Evolutionary conservation across 2,888 invertebrate genomes (phyloP), one percentile per base, ranked within the genome.

Genomic region (Drosophila recens): DNA sequence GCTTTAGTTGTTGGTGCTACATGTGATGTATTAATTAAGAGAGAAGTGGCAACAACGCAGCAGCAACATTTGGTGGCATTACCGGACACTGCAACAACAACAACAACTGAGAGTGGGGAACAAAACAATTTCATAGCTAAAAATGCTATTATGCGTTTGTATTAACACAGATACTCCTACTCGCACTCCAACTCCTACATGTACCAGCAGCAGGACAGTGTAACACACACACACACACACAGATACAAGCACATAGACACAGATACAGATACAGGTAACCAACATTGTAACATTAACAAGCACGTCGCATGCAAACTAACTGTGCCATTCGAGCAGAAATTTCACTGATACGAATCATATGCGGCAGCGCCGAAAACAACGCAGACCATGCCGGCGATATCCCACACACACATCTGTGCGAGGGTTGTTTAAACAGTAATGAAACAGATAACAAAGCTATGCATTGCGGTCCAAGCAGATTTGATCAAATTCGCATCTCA

Each of bases 311-410:
- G 90, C 84, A 84, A 84, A 88, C 80, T 89, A 86, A 84, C 84
- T 68, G 80, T 73, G 59, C 87, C 89, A 86, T 83, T 90, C 74
- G 89, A 90, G 83, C 87, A 85, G 80, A 85, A 90, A 90, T 86
- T 82, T 86, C 89, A 79, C 78, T 86, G 84, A 90, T 90, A 85
- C 90, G 90, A 85, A 85, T 85, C 84, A 90, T 85, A 85, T 85
- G 85, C 78, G 76, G 78, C 88, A 82, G 57, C 67, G 68, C 86
- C 72, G 59, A 79, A 79, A 72, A 72, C 63, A 63, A 5, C 27
- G 27, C 72, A 72, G 67, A 72, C 72, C 54, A 74, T 77, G 73
- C 78, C 23, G 48, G 61, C 59, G 43, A 68, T 40, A 73, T 20
- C 20, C 43, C 48, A 20, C 33, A 36, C 23, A 48, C 30, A 40